A percentile compares a stretch with the other conserved stretches of the same genome.
Evolutionary conservation across 2,888 invertebrate species (phyloP).

Genomic region (Xylota segnis): DNA sequence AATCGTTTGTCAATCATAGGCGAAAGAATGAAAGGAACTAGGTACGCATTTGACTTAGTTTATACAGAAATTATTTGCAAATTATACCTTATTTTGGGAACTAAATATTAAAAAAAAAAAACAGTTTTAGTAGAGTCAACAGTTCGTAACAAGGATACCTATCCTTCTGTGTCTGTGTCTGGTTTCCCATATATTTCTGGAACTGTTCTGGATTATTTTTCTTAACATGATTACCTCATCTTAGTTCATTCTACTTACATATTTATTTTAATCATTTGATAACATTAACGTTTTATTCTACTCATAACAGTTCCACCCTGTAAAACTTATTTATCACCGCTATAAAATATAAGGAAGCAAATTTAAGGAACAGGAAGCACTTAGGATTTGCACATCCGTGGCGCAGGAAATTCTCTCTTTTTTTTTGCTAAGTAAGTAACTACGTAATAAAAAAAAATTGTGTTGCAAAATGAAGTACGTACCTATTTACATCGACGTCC

Average conservation of each 20-base stretch:
- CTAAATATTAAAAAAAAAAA: no score
- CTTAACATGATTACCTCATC: no score
- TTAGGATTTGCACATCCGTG: slow-evolving; percentile 28
- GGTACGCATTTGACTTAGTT: no score
- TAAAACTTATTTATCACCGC: slow-evolving; percentile 19
- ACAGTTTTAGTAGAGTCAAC: no score
- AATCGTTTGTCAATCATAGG: no score
- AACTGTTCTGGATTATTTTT: no score
- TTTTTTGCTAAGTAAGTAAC: neutral
- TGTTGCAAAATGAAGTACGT: slow-evolving; percentile 74
- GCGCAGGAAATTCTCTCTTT: slow-evolving; percentile 1
- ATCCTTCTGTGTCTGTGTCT: no score
- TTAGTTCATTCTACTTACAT: neutral
- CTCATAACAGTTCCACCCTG: neutral
- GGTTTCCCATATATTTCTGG: no score
- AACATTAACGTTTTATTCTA: neutral
- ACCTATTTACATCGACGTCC: slow-evolving; percentile 98
- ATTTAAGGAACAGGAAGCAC: slow-evolving; percentile 31
- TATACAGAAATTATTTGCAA: no score
- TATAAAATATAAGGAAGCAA: slow-evolving; percentile 14
- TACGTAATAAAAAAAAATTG: slow-evolving; percentile 7
- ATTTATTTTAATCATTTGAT: slow-evolving; percentile 2
- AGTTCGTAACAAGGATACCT: no score
- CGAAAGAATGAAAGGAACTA: no score
- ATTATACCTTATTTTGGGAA: no score